Percentiles rank a stretch among this genome's conserved stretches.
These are phyloP conservation scores for Pangasius krempfi DNA, from an alignment of 2,797 vertebrate genomes.

Conservation along the genomic window DNA sequence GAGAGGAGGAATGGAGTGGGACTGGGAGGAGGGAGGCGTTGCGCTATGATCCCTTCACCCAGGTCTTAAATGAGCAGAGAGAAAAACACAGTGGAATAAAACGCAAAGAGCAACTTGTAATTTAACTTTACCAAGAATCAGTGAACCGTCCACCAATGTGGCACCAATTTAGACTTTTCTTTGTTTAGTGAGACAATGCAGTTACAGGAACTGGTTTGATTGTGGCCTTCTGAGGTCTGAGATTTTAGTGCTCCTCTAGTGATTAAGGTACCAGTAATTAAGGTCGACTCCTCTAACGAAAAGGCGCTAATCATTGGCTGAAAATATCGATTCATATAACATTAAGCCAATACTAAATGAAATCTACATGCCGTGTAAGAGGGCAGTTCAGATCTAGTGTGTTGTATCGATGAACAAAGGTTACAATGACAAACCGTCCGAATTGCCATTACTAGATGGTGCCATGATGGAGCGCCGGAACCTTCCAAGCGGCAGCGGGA, in stretches of 20 bases:
- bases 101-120: not conserved
- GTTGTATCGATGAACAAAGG: constrained; percentile 36
- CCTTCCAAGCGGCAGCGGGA: constrained; percentile 30
- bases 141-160: constrained; percentile 1
- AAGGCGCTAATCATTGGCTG: not conserved
- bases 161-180: not conserved
- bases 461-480: constrained; percentile 47
- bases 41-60: not conserved
- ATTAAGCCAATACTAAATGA: not conserved
- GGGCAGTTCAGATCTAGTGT: constrained; percentile 26
- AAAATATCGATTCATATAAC: constrained; percentile 24
- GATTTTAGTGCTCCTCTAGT: too few relatives aligned
- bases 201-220: not conserved
- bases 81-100: constrained; percentile 25
- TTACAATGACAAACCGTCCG: constrained; percentile 45
- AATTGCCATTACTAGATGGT: constrained; percentile 44
- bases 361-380: not conserved
- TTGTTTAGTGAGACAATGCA: not conserved
- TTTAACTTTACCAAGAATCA: not conserved
- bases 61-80: constrained; percentile 15
- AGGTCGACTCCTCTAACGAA: not conserved
- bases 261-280: not conserved
- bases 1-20: constrained; percentile 60
- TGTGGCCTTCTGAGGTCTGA: not conserved
- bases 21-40: not conserved